Evolutionary conservation across 2,797 vertebrate genomes (phyloP).

Genomic region (Coranthus polyacanthus): DNA sequence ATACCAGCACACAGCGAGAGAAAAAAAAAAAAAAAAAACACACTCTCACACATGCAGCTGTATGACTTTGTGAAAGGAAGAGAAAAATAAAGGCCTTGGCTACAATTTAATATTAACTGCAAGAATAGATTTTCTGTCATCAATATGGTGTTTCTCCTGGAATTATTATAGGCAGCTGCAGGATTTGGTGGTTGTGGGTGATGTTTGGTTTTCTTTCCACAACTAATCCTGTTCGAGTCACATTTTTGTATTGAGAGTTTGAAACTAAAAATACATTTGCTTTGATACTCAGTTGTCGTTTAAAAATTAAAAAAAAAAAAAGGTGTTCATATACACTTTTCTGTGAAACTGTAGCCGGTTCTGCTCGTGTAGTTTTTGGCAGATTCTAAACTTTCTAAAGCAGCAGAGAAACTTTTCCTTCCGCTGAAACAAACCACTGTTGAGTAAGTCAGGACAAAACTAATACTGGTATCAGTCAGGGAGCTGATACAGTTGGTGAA

Average conservation of each 20-base stretch:
- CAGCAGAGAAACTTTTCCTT: slow-evolving; percentile 30
- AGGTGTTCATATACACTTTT: background rate
- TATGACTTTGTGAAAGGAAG: slow-evolving; percentile 56
- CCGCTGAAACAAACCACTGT: slow-evolving; percentile 15
- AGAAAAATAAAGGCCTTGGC: slow-evolving; percentile 56
- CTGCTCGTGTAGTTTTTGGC: slow-evolving; percentile 14
- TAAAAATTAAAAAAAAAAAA: no score
- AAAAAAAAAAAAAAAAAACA: slow-evolving; percentile 41
- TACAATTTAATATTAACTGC: slow-evolving; percentile 54
- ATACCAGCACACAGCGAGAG: slow-evolving; percentile 60
- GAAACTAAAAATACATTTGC: slow-evolving; percentile 40
- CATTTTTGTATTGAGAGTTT: slow-evolving; percentile 17
- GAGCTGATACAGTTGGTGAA: slow-evolving; percentile 34
- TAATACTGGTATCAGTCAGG: slow-evolving; percentile 36
- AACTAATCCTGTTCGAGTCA: slow-evolving; percentile 34
- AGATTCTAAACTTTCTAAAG: slow-evolving; percentile 27
- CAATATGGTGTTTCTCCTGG: slow-evolving; percentile 27
- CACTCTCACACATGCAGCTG: slow-evolving; percentile 70
- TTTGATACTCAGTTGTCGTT: slow-evolving; percentile 32
- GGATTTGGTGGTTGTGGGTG: slow-evolving; percentile 23
- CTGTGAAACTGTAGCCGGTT: background rate
- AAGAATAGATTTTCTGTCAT: slow-evolving; percentile 41
- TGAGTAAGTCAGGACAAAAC: slow-evolving; percentile 24
- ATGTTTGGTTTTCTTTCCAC: slow-evolving; percentile 40
- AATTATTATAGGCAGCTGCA: slow-evolving; percentile 30